Evolutionary conservation across 1,140 invertebrate species (phyloP).

Genomic region (Drosophila insularis): DNA sequence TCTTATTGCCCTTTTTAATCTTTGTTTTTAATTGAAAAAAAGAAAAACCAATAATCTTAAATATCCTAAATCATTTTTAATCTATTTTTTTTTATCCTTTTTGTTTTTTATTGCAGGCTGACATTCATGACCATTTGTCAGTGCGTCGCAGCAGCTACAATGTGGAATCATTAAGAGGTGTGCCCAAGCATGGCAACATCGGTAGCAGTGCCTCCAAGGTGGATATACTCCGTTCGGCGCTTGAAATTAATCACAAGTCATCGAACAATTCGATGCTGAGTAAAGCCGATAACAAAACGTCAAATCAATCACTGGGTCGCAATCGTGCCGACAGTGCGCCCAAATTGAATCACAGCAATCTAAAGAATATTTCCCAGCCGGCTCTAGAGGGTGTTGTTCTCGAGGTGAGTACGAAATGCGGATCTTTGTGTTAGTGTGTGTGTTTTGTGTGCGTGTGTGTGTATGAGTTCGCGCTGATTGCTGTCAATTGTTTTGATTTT

Average conservation of each 20-base stretch:
- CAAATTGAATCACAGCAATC: conserved; percentile 84
- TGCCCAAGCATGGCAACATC: conserved; percentile 73
- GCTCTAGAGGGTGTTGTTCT: conserved; percentile 83
- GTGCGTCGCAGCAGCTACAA: conserved; percentile 82
- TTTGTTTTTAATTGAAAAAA: not conserved
- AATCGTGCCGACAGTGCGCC: conserved; percentile 85
- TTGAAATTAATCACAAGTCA: conserved; percentile 85
- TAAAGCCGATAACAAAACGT: conserved; percentile 83
- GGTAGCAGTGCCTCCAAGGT: conserved; percentile 86
- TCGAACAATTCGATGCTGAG: conserved; percentile 82
- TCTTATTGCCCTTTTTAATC: not conserved
- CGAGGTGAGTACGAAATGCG: conserved; percentile 74
- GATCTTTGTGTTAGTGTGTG: conserved; percentile 6
- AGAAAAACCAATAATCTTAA: conserved; percentile 6
- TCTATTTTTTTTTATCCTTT: not conserved
- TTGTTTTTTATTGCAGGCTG: conserved; percentile 56
- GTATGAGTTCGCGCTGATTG: conserved; percentile 63
- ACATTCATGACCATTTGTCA: conserved; percentile 82
- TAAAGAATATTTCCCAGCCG: conserved; percentile 85
- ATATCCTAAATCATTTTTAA: not conserved
- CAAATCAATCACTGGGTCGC: conserved; percentile 83
- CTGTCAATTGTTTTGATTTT: conserved; percentile 80
- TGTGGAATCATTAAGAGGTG: conserved; percentile 71
- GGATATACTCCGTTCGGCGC: conserved; percentile 85
- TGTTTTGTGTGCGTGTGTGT: conserved; percentile 26